Percentiles rank a stretch among this genome's conserved stretches.
These are phyloP conservation scores for Tyto alba DNA, from an alignment of 2,113 vertebrate genomes.

Conservation along the genomic window DNA sequence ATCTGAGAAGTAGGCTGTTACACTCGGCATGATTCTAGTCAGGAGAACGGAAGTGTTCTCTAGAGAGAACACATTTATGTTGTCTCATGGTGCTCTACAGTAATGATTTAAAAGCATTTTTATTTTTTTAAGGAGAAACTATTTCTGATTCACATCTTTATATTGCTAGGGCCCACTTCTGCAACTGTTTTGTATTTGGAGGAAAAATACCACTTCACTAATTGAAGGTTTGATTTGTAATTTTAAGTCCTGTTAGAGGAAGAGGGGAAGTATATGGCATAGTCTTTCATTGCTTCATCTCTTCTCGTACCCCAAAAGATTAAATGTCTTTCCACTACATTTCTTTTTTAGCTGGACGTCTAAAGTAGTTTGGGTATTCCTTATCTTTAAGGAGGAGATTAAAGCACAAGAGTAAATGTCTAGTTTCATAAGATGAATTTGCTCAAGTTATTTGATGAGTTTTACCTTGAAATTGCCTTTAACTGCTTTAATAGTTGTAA, in stretches of 20 bases:
- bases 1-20: not conserved
- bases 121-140: not conserved
- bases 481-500: not conserved
- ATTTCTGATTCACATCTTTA: not conserved
- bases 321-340: not conserved
- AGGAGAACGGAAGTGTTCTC: not conserved
- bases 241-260: not conserved
- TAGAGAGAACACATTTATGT: not conserved
- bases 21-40: not conserved
- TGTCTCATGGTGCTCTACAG: not conserved
- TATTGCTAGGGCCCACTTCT: not conserved
- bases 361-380: not conserved
- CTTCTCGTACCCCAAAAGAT: not conserved
- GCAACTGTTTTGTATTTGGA: not conserved
- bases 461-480: not conserved
- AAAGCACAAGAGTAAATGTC: not conserved
- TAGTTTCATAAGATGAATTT: not conserved
- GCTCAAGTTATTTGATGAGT: not conserved
- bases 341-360: not conserved
- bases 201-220: not conserved
- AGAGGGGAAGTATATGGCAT: not conserved
- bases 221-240: not conserved
- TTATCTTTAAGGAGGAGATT: not conserved
- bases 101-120: not conserved
- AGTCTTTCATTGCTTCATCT: not conserved